Evolutionary conservation across 92 coral and sea anemone species (phyloP), one percentile per base, ranked within the genome.

Genomic region (Ricordea florida): DNA sequence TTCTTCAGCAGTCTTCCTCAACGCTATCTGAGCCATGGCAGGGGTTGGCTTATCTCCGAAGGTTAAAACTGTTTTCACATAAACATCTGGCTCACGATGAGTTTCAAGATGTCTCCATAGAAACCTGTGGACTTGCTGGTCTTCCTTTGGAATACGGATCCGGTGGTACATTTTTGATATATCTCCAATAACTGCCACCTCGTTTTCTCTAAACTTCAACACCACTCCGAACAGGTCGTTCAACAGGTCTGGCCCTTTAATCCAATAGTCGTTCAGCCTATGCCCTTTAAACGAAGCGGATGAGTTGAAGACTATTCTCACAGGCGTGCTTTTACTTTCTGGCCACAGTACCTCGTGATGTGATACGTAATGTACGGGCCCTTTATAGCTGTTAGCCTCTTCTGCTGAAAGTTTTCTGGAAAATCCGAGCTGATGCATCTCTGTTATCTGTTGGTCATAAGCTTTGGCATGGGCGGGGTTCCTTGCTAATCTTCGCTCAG

Each of bases 1-100:
- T 14, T 72, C 73, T 24, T 72, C 66, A 4, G 87, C 89, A 1
- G 87, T 83, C 36, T 78, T 88, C 25, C 86, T 59, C 34, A 88
- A 29, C 0, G 88, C 83, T 4, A 82, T 82, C 82, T 82, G 82
- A 9, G 82, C 88, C 88, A 83, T 74, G 2, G 93, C 89, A 17
- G 93, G 93, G 6, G 89, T 84, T 0, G 90, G 94, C 68, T 84
- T 89, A 53, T 89, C 90, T 18, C 90, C 90, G 23, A 89, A 89
- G 7, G 90, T 84, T 15, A 89, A 72, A 23, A 89, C 89, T 4
- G 89, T 83, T 27, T 83, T 83, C 6, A 83, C 78, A 44, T 83
- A 83, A 31, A 59, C 59, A 49, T 87, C 89, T 4, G 93, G 89
- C 28, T 70, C 82, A 51, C 82, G 74, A 5, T 70, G 18, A 4